These are phyloP conservation scores for Stratiomys singularior DNA, from an alignment of 2,888 invertebrate genomes.

Conservation along the genomic window DNA sequence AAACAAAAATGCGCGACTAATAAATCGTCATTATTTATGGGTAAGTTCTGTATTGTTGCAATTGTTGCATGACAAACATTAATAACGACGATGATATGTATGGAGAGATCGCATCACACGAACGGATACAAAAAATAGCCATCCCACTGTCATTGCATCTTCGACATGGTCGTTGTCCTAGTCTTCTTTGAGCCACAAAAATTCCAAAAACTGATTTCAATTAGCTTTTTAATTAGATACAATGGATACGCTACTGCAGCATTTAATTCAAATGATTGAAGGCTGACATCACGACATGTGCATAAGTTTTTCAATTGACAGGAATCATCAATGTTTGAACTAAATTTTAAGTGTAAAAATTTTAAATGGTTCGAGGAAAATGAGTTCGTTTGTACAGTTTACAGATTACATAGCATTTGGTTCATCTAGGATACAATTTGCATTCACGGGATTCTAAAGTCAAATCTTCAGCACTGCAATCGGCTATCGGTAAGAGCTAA, in stretches of 20 bases:
- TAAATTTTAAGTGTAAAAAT: too few relatives aligned
- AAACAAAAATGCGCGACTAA: neutral
- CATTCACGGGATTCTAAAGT: too few relatives aligned
- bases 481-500: too few relatives aligned
- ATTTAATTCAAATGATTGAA: neutral
- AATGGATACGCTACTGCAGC: slow-evolving; percentile 22
- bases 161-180: neutral
- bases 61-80: slow-evolving; percentile 35
- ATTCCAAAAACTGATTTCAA: slow-evolving; percentile 7
- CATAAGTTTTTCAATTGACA: too few relatives aligned
- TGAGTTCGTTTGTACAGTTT: too few relatives aligned
- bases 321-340: too few relatives aligned
- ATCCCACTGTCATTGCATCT: neutral
- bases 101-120: neutral
- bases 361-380: too few relatives aligned
- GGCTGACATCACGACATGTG: too few relatives aligned
- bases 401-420: too few relatives aligned
- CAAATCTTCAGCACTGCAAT: too few relatives aligned
- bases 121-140: slow-evolving; percentile 13
- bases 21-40: slow-evolving; percentile 28
- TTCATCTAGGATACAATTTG: too few relatives aligned
- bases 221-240: slow-evolving; percentile 23
- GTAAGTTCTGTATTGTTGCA: slow-evolving; percentile 12
- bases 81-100: slow-evolving; percentile 4
- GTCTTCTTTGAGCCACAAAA: slow-evolving; percentile 1